These are phyloP conservation scores for Diloba caeruleocephala DNA, from an alignment of 2,888 invertebrate genomes.

Conservation along the genomic window DNA sequence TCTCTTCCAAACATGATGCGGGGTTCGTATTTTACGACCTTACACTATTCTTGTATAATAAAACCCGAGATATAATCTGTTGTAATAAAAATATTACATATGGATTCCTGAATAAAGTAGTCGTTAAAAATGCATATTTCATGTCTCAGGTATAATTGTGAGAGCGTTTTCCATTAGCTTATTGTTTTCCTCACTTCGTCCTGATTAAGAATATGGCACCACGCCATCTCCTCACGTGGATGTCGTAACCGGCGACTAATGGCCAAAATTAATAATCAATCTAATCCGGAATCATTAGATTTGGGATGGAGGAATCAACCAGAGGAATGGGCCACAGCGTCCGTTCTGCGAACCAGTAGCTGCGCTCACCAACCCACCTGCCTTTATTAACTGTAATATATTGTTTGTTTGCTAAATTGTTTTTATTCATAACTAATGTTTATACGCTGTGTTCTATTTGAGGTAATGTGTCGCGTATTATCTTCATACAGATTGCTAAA, in stretches of 20 bases:
- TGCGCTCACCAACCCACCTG: no score
- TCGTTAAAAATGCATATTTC: conserved; percentile 57
- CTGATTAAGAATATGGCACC: no score
- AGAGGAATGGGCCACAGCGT: no score
- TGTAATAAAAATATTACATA: conserved; percentile 40
- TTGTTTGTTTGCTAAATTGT: conserved; percentile 15
- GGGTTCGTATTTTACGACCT: conserved; percentile 35
- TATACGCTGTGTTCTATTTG: background rate
- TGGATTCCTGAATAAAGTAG: conserved; percentile 9
- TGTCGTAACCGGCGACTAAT: no score
- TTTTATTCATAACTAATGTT: conserved; percentile 23
- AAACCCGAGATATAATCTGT: conserved; percentile 21
- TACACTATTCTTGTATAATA: conserved; percentile 42
- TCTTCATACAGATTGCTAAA: no score
- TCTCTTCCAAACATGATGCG: conserved; percentile 62
- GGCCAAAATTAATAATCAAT: no score
- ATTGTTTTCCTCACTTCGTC: conserved; percentile 2
- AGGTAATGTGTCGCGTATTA: no score
- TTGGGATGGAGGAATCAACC: no score
- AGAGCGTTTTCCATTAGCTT: conserved; percentile 29
- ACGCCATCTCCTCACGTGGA: no score
- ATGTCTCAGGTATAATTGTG: conserved; percentile 26
- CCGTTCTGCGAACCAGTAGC: no score
- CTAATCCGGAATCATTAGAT: no score
- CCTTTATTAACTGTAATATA: no score